A percentile compares a stretch with the other conserved stretches of the same genome.
phyloP scores from a whole-genome alignment of 2,888 invertebrate genomes.

The Agrotis segetum region DNA sequence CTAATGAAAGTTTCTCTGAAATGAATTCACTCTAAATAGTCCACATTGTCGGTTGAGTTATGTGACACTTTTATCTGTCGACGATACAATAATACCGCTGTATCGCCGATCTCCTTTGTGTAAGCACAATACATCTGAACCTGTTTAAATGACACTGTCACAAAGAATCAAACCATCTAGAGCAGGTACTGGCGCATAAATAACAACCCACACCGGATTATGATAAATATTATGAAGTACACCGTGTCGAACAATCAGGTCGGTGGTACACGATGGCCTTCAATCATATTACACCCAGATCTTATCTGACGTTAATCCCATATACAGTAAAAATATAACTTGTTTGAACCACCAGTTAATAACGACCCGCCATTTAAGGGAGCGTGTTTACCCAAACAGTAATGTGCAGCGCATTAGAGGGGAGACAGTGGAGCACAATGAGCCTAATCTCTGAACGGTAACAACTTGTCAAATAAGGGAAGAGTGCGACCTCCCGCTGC shows the following conservation, averaged over 20 bases:
- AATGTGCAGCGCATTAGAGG: conserved; percentile 65
- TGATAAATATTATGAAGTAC: conserved; percentile 63
- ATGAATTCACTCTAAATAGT: conserved; percentile 40
- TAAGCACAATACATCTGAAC: conserved; percentile 48
- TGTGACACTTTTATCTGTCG: conserved; percentile 42
- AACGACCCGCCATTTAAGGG: conserved; percentile 66
- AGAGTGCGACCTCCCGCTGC: conserved; percentile 74
- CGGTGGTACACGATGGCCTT: conserved; percentile 70
- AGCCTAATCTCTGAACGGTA: conserved; percentile 76
- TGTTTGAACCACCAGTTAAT: conserved; percentile 69
- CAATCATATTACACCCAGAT: conserved; percentile 71
- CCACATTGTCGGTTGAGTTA: conserved; percentile 42
- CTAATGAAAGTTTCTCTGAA: conserved; percentile 55
- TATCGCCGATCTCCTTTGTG: conserved; percentile 56
- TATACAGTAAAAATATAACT: conserved; percentile 74
- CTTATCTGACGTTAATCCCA: conserved; percentile 75
- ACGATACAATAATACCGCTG: conserved; percentile 41
- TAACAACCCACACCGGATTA: conserved; percentile 63
- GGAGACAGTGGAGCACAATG: conserved; percentile 68
- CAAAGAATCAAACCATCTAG: conserved; percentile 54
- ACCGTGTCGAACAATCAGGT: conserved; percentile 68
- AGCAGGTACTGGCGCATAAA: conserved; percentile 57
- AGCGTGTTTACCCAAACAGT: conserved; percentile 67
- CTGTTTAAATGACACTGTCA: conserved; percentile 50
- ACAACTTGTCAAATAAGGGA: conserved; percentile 78